A percentile compares a stretch with the other conserved stretches of the same genome.
Conservation (phyloP, 1,140 invertebrate species). For the Micrasema longulum region DNA sequence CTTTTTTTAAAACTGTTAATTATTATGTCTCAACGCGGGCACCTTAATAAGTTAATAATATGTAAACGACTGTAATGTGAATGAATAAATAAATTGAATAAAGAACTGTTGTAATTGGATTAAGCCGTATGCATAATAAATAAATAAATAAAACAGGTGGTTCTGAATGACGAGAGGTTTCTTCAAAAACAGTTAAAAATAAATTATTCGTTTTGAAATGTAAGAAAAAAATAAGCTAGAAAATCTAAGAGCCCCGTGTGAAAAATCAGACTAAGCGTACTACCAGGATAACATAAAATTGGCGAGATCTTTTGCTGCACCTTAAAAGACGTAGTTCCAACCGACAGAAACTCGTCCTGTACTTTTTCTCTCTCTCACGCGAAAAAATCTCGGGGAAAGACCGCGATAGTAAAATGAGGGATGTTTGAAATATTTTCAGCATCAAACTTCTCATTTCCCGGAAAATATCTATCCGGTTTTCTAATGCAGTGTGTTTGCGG, state of each 20-base stretch:
- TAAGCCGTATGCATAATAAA: too few relatives aligned
- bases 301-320: constrained; percentile 27
- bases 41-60: too few relatives aligned
- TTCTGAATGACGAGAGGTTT: too few relatives aligned
- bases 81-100: too few relatives aligned
- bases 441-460: constrained; percentile 11
- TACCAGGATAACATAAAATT: constrained; percentile 42
- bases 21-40: too few relatives aligned
- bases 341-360: constrained; percentile 1
- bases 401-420: background rate
- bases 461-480: constrained; percentile 46
- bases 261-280: constrained; percentile 54
- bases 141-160: too few relatives aligned
- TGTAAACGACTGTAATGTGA: too few relatives aligned
- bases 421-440: constrained; percentile 15
- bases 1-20: too few relatives aligned
- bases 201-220: too few relatives aligned
- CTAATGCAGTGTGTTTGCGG: constrained; percentile 51
- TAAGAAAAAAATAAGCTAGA: constrained; percentile 38
- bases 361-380: constrained; percentile 33
- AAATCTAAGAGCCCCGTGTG: constrained; percentile 54
- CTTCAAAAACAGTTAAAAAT: too few relatives aligned
- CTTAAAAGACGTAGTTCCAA: background rate
- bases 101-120: too few relatives aligned
- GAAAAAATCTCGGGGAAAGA: background rate